Base-by-base conservation (phyloP, 1,140 invertebrate genomes). In the Oreohelix idahoensis region DNA sequence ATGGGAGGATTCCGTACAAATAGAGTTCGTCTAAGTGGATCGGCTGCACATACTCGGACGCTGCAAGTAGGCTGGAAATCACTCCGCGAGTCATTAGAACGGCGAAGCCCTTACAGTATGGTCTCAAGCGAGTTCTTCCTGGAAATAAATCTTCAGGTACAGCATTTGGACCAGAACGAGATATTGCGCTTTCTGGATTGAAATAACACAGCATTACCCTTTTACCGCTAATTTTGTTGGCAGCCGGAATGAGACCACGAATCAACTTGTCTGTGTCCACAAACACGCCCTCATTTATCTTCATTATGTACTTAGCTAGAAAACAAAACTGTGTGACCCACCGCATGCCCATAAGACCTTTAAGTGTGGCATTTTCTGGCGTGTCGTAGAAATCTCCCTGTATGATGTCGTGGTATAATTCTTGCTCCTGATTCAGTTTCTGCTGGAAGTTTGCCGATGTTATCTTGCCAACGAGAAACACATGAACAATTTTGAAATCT, bases 281-380 rank as follows among this genome's bases (percentile, higher is more conserved):
- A 58, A 96, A 95, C 81, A 96, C 96, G 89, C 97, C 97, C 91
- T 98, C 97, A 90, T 98, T 97, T 91, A 96, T 95, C 94, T 98
- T 98, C 17, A 98, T 93, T 26, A 97, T 94, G 87, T 94, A 96
- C 79, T 94, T 93, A 4, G 94, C 94, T 36, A 94, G 91, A 8
- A 88, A 86, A 90, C 97, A 98, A 86, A 94, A 93, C n/a, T 92
- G 92, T 0, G 93, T 89, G 0, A 94, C 95, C 96, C 97, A 98
- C 87, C 94, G 94, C 39, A 97, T 90, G 0, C 96, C 97, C 96
- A 97, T 96, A 0, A 97, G 89, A 89, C 97, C 96, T 82, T 91
- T 91, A n/a, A 85, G 53, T 15, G 89, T 88, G 2, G 86, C 38
- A 78, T 88, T 89, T 53, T 83, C 84, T 53, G 89, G 87, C 1